Base-by-base conservation (phyloP, 2,113 vertebrate species). In the Catagonus wagneri region DNA sequence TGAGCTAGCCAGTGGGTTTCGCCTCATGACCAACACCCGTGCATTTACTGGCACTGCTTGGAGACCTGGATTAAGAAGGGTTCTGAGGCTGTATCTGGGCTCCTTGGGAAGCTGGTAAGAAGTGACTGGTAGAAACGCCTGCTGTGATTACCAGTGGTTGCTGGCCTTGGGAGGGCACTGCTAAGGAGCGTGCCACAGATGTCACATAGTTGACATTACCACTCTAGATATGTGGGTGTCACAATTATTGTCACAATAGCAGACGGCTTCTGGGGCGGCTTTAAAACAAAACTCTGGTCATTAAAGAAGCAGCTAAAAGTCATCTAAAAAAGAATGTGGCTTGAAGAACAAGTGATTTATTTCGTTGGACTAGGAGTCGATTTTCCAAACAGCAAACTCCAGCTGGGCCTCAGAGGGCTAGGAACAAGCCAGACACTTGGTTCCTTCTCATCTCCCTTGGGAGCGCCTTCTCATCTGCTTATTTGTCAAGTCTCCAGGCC, bases 381-480 rank as follows among this genome's bases (percentile, higher is more conserved):
- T 83, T 52, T 85, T 58, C n/a, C 52, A 19, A 36, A 89, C 3
- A 61, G 89, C 78, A 54, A 68, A 52, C 60, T 52, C 74, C 34
- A 22, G 19, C 39, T 27, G 39, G 12, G 61, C 11, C 32, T 23
- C 0, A 0, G 63, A 14, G 63, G 11, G 14, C 19, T 6, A 19
- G 44, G 44, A 90, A 61, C 5, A 25, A 50, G 74, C 10, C 69
- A 7, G 27, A 19, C 32, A 10, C 3, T 10, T 6, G 10, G 58
- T 7, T 32, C 19, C 27, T 66, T 34, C 22, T 12, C 9, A 1
- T 8, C 17, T 23, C n/a, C 14, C 20, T 20, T 7, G 19, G 29
- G 36, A 66, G 25, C 84, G 44, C 39, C 74, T 54, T 39, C 6
- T 56, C 65, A 27, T 8, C 16, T 23, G 27, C 58, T n/a, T 27